A percentile compares a stretch with the other conserved stretches of the same genome.
Evolutionary conservation across 1,140 invertebrate species (phyloP).

Genomic region (Eufriesea mexicana): DNA sequence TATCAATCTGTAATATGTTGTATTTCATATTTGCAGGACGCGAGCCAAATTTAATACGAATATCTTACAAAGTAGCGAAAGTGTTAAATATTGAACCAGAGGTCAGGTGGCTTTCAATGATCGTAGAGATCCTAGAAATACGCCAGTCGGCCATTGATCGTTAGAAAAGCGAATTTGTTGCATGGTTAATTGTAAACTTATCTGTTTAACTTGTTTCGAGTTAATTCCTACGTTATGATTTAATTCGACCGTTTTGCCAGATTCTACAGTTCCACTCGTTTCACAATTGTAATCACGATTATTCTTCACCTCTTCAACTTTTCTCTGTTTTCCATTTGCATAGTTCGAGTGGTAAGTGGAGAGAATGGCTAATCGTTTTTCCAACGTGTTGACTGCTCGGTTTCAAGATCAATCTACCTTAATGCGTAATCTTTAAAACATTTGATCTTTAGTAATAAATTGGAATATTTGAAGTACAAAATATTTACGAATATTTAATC

Average conservation of each 20-base stretch:
- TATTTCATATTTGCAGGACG: background rate
- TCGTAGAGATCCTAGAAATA: background rate
- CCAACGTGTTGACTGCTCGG: background rate
- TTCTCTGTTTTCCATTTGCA: background rate
- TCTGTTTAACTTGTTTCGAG: background rate
- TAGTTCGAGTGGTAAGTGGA: conserved; percentile 76
- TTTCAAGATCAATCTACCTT: background rate
- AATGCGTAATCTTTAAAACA: background rate
- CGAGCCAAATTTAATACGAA: background rate
- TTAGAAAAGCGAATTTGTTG: conserved; percentile 31
- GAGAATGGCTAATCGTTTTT: conserved; percentile 69
- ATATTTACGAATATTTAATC: no score
- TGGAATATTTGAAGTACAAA: no score
- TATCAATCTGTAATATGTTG: no score
- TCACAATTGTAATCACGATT: background rate
- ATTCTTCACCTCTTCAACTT: background rate
- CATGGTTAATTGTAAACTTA: conserved; percentile 21
- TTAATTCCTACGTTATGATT: background rate
- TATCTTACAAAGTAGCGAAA: background rate
- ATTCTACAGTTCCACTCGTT: conserved; percentile 79
- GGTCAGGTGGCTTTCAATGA: conserved; percentile 12
- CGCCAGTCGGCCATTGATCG: background rate
- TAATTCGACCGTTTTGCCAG: conserved; percentile 55
- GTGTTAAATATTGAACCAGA: background rate
- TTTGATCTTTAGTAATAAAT: no score